Percentiles rank a stretch among this genome's conserved stretches.
These are phyloP conservation scores for Brachypterus glaber DNA, from an alignment of 2,888 invertebrate genomes.

Conservation along the genomic window DNA sequence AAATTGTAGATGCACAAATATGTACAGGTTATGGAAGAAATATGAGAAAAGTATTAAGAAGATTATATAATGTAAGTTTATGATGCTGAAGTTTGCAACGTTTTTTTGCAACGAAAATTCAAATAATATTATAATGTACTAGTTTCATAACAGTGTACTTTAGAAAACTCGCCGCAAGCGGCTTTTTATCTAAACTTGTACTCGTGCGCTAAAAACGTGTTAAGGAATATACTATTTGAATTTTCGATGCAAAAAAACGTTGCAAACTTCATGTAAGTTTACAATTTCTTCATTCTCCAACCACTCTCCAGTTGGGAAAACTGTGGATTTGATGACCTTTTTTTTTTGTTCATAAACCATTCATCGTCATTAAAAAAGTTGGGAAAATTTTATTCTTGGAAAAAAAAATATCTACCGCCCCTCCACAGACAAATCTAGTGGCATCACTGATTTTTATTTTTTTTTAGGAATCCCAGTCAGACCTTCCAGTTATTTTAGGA, in stretches of 20 bases:
- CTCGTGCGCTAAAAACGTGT: no score
- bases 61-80: constrained; percentile 28
- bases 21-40: constrained; percentile 46
- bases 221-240: no score
- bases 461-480: constrained; percentile 35
- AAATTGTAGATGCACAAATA: constrained; percentile 50
- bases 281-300: neutral
- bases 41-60: constrained; percentile 30
- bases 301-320: no score
- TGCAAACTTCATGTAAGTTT: neutral
- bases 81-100: constrained; percentile 3
- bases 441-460: neutral
- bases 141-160: constrained; percentile 1
- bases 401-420: neutral
- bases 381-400: neutral
- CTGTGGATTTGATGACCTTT: no score
- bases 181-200: no score
- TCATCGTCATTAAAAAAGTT: neutral
- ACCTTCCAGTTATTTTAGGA: constrained; percentile 50
- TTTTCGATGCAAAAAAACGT: no score
- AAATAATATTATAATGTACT: neutral
- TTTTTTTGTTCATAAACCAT: neutral
- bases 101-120: no score
- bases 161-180: no score
- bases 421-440: no score